Evolutionary conservation across 2,113 vertebrate genomes (phyloP), one percentile per base, ranked within the genome.

Genomic region (Paedocypris sp.): DNA sequence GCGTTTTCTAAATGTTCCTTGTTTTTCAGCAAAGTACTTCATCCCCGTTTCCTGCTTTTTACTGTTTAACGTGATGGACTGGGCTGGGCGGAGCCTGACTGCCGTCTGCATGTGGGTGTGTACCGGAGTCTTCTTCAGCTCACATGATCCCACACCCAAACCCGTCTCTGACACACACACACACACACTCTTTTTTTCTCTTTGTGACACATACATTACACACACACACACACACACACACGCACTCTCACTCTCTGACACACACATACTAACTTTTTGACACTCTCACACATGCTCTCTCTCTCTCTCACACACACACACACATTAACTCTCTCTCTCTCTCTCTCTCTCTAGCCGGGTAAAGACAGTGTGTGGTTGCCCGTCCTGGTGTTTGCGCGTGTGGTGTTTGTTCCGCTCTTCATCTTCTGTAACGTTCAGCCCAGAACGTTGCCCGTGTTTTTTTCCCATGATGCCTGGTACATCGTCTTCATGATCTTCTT

Each of bases 11-110:
- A 4, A 3, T 56, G 7, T 19, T 19, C 15, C 4, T 4, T 29
- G 39, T 42, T 12, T 49, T 33, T 75, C 75, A 99, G 95, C 4
- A 3, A 33, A 0, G 0, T 99, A 96, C 68, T 99, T 98, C 82
- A 91, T 88, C 67, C 86, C 93, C 0, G 93, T 99, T 51, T 87
- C 90, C 2, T 99, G 95, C 73, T 98, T 98, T 81, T 84, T 99
- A 65, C 77, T 88, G 60, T 99, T 99, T 66, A 99, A 98, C 25
- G 0, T 93, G 72, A 93, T 94, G 47, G 95, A 99, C 85, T 99
- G 93, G 93, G 82, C 72, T 0, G 95, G 95, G 68, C 80, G 95
- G 54, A 99, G 92, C 64, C 85, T 97, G 65, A 99, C 91, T 0
- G 88, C 89, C 4, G 2, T 91, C 51, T 83, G 80, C 68, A 89